Evolutionary conservation across 2,113 vertebrate species (phyloP), one percentile per base, ranked within the genome.

Genomic region (Herpetotheres cachinnans): DNA sequence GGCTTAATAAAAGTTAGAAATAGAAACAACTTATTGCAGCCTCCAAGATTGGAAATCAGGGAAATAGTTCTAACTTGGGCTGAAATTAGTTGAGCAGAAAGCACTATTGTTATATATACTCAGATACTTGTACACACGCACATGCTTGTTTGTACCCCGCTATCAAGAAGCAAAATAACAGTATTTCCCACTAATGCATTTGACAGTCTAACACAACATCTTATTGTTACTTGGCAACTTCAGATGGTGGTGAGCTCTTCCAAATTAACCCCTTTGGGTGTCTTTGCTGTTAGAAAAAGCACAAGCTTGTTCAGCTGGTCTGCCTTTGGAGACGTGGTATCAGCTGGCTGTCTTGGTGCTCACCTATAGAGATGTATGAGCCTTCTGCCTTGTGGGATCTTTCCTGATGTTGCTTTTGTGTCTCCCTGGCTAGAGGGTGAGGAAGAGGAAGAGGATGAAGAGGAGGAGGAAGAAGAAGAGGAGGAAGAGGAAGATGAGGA

Each of bases 401-500:
- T 47, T 49, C 66, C 84, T 97, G 13, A 65, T 16, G 5, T 79
- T 87, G n/a, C 62, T 84, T 96, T 72, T 70, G 8, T 80, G 65
- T 96, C 40, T 95, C 50, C 46, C 32, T 96, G 71, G 47, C 54
- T 89, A 98, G 98, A 98, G 74, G 98, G 92, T 65, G 98, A 98
- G 67, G 98, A 98, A 61, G 99, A 99, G 10, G 99, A 99, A 32
- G 98, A 98, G 2, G 99, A 99, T 20, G 99, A 99, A 38, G 99
- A 99, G 9, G 96, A 97, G 6, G 99, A 99, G 5, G 96, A 97
- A 1, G 99, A 99, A 4, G 98, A 98, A 8, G 99, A 99, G 13
- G 99, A 99, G 1, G 98, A 98, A 29, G 99, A 99, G 11, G 99
- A 99, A 13, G 98, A 99, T 0, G 99, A 99, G 59, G 99, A 99